Evolutionary conservation across 92 coral and sea anemone species (phyloP), one percentile per base, ranked within the genome.

Genomic region (Parazoanthus atlanticus): DNA sequence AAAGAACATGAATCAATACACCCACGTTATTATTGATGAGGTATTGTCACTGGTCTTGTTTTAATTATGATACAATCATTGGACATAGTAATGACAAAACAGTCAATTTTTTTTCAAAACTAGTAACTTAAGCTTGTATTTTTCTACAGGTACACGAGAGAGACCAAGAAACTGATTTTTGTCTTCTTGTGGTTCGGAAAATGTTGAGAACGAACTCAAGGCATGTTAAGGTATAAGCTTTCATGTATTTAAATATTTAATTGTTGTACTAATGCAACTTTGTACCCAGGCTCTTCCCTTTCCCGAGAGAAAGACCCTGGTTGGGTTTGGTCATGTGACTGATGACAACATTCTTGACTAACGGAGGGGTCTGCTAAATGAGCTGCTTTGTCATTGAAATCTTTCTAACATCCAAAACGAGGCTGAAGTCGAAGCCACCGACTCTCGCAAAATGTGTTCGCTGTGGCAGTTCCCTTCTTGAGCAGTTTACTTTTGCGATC

Each of bases 11-110:
- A 97, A 97, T 85, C 94, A 95, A 71, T 97, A 79, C 85, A 95
- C 99, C 3, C 99, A 97, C 72, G 92, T 97, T 80, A 84, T 97
- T n/a, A 83, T 97, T 85, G 99, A 97, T 94, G 99, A 97, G 99
- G 99, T 97, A 90, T 16, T 54, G 21, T 15, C 30, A 36, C 30
- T 66, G 21, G 21, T 7, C 80, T 43, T 12, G 33, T 64, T 65
- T 64, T 1, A 61, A 25, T 30, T 54, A 34, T n/a, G 25, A 10
- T 6, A 36, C 17, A 74, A n/a, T 74, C 29, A 33, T 17, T 56
- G 12, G 6, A 19, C n/a, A 25, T 23, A 17, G 29, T 31, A 23
- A 32, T 28, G 1, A 19, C 0, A 47, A 26, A 65, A 13, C 19
- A 28, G 34, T 43, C 30, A 32, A 49, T 34, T 1, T 21, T 17